These are phyloP conservation scores for Cinclus cinclus DNA, from an alignment of 2,113 vertebrate genomes.

Conservation along the genomic window DNA sequence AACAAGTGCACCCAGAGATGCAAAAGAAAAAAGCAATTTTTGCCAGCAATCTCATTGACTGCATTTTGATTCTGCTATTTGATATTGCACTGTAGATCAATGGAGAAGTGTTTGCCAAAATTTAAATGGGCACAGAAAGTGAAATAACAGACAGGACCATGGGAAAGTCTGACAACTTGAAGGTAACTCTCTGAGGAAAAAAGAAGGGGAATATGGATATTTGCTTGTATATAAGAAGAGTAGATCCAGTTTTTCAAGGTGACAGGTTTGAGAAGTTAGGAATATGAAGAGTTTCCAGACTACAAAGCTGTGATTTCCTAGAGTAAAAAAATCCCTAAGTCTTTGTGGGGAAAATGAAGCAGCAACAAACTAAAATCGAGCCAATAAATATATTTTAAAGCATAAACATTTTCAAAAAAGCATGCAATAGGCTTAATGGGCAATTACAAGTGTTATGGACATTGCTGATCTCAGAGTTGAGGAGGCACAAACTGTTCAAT, in stretches of 20 bases:
- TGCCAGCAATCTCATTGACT: background rate
- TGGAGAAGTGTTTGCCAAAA: background rate
- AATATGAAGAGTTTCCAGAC: background rate
- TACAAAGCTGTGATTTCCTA: background rate
- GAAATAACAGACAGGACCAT: background rate
- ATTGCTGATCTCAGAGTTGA: background rate
- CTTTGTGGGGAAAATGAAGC: background rate
- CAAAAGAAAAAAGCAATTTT: background rate
- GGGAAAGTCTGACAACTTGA: background rate
- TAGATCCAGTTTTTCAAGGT: background rate
- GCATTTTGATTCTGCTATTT: background rate
- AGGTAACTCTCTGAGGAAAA: background rate
- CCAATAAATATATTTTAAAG: background rate
- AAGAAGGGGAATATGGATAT: background rate
- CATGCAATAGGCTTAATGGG: background rate
- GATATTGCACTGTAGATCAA: background rate
- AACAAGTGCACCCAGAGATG: background rate
- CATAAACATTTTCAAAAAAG: background rate
- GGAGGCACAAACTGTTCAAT: background rate
- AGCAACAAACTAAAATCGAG: background rate
- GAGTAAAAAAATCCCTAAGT: background rate
- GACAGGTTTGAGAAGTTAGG: background rate
- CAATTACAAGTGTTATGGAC: background rate
- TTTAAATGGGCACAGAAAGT: background rate
- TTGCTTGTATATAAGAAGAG: background rate